Conservation (phyloP, 2,113 vertebrate species). For the Cololabis saira region DNA sequence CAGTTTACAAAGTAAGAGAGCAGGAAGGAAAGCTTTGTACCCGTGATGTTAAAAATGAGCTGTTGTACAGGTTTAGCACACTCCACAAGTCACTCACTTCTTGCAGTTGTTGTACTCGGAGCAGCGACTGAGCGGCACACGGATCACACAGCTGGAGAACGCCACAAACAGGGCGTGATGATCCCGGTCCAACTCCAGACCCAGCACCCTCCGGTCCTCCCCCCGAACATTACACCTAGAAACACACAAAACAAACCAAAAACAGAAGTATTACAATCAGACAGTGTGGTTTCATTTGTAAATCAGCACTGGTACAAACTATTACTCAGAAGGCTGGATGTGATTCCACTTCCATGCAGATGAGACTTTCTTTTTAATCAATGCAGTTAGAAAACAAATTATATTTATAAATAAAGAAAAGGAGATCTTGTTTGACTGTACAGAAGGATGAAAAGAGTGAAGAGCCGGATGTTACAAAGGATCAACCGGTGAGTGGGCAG, state of each 20-base stretch:
- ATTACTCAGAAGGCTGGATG: constrained; percentile 11
- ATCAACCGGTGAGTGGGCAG: constrained; percentile 49
- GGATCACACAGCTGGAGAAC: constrained; percentile 88
- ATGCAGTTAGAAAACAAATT: constrained; percentile 38
- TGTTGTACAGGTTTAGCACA: too few relatives aligned
- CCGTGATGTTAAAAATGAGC: neutral
- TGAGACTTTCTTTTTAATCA: constrained; percentile 22
- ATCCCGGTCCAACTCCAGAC: constrained; percentile 87
- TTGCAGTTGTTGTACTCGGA: constrained; percentile 82
- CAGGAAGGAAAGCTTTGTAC: neutral
- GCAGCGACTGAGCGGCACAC: constrained; percentile 88
- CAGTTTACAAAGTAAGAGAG: neutral
- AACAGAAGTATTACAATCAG: neutral
- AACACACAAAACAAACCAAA: constrained; percentile 3
- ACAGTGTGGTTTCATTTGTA: constrained; percentile 7
- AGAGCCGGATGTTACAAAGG: constrained; percentile 35
- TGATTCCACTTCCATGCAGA: constrained; percentile 31
- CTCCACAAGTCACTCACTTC: constrained; percentile 84
- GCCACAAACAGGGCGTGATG: constrained; percentile 89
- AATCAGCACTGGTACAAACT: constrained; percentile 5
- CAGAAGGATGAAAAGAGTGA: constrained; percentile 55
- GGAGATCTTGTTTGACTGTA: constrained; percentile 44
- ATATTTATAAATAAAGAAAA: neutral
- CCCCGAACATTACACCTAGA: constrained; percentile 85
- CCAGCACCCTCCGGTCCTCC: constrained; percentile 83